phyloP scores from a whole-genome alignment of 2,797 vertebrate species.

The Phoebastria nigripes region DNA sequence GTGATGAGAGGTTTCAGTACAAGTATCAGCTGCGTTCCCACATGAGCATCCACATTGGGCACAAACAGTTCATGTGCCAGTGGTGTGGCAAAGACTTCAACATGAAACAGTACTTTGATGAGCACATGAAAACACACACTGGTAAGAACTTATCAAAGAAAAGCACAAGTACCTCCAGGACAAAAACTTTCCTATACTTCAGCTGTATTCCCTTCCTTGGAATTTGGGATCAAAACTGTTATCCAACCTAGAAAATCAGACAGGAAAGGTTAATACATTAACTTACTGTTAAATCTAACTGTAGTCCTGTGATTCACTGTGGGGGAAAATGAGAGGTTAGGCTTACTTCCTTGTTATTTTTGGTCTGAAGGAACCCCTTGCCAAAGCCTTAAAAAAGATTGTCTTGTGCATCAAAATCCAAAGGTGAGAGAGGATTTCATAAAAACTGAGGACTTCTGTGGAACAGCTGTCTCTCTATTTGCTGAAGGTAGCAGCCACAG shows the following conservation, averaged over 20 bases:
- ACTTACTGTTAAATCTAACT: neutral
- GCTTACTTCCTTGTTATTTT: neutral
- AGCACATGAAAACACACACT: constrained; percentile 98
- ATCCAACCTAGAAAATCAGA: neutral
- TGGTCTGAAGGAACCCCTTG: neutral
- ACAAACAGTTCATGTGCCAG: constrained; percentile 99
- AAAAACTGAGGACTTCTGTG: neutral
- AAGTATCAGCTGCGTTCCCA: constrained; percentile 98
- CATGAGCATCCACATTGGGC: constrained; percentile 98
- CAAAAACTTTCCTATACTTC: neutral
- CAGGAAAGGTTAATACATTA: neutral
- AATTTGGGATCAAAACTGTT: neutral
- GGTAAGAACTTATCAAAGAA: constrained; percentile 74
- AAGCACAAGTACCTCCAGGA: neutral
- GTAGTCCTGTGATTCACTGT: neutral
- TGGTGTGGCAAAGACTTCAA: constrained; percentile 99
- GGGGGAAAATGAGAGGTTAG: neutral
- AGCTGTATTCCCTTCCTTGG: neutral
- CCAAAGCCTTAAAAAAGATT: neutral
- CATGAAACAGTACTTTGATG: constrained; percentile 99
- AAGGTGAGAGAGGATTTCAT: neutral
- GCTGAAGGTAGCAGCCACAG: neutral
- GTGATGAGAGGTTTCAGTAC: constrained; percentile 93
- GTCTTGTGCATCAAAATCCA: neutral
- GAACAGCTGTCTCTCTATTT: neutral